phyloP scores from a whole-genome alignment of 2,797 vertebrate species.

The Fratercula arctica region DNA sequence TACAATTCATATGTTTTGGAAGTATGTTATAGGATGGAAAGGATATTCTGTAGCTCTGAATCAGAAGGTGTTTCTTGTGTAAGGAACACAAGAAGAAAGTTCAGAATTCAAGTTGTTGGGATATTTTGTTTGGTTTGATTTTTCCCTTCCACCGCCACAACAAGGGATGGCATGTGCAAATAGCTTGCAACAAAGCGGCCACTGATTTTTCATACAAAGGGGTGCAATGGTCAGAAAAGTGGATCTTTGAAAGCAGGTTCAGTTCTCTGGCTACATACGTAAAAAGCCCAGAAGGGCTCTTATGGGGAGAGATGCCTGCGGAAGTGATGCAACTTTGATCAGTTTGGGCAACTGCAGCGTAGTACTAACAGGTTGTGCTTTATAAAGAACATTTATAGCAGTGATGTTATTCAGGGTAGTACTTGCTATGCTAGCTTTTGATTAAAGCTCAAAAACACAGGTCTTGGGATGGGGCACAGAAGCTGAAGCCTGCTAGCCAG shows the following conservation, averaged over 20 bases:
- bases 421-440: not conserved
- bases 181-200: not conserved
- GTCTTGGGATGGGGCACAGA: not conserved
- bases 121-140: not conserved
- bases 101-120: not conserved
- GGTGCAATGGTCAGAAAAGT: not conserved
- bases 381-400: not conserved
- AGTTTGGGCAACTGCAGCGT: not conserved
- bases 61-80: not conserved
- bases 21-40: not conserved
- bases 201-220: not conserved
- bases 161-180: not conserved
- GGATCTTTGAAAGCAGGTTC: not conserved
- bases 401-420: not conserved
- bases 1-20: not conserved
- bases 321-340: not conserved
- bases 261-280: not conserved
- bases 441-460: not conserved
- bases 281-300: not conserved
- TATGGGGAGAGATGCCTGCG: not conserved
- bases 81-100: not conserved
- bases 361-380: not conserved
- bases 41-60: not conserved
- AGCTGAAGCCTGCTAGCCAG: not conserved
- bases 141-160: not conserved